These are phyloP conservation scores for Neria commutata DNA, from an alignment of 2,888 invertebrate genomes.

Conservation along the genomic window DNA sequence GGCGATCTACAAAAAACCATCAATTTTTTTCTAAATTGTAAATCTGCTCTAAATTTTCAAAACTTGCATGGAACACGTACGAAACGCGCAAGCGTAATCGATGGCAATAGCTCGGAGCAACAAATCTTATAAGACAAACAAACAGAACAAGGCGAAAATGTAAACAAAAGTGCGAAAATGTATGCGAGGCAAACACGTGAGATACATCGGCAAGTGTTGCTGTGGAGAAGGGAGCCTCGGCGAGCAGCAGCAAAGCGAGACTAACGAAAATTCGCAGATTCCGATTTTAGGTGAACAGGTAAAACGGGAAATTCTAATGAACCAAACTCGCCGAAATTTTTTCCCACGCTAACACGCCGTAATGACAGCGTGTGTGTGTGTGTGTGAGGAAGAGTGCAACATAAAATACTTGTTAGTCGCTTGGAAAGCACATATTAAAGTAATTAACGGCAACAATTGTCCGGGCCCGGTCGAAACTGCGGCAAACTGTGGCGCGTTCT, in stretches of 20 bases:
- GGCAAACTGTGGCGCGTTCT: not conserved
- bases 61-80: too few relatives aligned
- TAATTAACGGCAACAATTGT: constrained; percentile 34
- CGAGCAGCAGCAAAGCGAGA: too few relatives aligned
- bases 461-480: constrained; percentile 9
- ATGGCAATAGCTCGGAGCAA: not conserved
- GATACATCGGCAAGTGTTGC: too few relatives aligned
- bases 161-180: not conserved
- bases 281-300: not conserved
- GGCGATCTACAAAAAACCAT: too few relatives aligned
- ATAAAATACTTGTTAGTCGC: constrained; percentile 5
- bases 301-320: not conserved
- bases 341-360: constrained; percentile 1
- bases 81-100: too few relatives aligned
- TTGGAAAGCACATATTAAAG: constrained; percentile 33
- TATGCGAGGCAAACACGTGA: not conserved
- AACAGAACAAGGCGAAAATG: not conserved
- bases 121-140: not conserved
- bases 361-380: not conserved
- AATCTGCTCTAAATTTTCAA: too few relatives aligned
- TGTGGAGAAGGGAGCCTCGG: too few relatives aligned
- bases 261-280: not conserved
- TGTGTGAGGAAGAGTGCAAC: not conserved
- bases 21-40: too few relatives aligned
- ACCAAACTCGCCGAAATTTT: not conserved